Evolutionary conservation across 2,113 vertebrate species (phyloP).

Genomic region (Amphilophus citrinellus): DNA sequence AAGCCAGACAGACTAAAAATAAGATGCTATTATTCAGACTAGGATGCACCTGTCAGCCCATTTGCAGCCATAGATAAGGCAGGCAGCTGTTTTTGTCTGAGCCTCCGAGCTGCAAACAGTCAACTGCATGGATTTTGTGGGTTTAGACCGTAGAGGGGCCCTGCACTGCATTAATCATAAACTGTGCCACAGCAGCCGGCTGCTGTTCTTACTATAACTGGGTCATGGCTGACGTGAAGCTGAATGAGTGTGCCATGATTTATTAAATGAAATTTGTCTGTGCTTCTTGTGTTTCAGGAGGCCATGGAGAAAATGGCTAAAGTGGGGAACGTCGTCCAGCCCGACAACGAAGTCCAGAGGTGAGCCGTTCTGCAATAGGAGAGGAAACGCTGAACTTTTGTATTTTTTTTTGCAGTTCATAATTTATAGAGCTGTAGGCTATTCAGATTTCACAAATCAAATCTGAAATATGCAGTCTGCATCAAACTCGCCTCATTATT

Average conservation of each 20-base stretch:
- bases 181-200: not conserved
- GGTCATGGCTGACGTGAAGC: constrained; percentile 36
- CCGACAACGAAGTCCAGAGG: constrained; percentile 85
- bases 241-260: constrained; percentile 32
- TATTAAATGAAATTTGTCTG: constrained; percentile 32
- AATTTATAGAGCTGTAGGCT: not conserved
- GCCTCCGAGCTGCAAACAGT: constrained; percentile 42
- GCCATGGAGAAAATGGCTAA: constrained; percentile 94
- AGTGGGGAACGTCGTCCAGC: constrained; percentile 87
- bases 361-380: constrained; percentile 53
- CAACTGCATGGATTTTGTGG: constrained; percentile 37
- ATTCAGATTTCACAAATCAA: not conserved
- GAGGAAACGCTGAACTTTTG: accelerated
- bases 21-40: constrained; percentile 55
- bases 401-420: not conserved
- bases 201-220: constrained; percentile 34
- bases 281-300: constrained; percentile 83
- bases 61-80: constrained; percentile 45
- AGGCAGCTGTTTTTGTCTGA: constrained; percentile 65
- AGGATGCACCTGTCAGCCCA: constrained; percentile 63
- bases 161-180: constrained; percentile 49
- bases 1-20: constrained; percentile 73
- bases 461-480: not conserved
- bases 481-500: not conserved
- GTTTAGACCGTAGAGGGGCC: constrained; percentile 46